phyloP scores from a whole-genome alignment of 2,113 vertebrate genomes.

The Oreocharis arfaki region DNA sequence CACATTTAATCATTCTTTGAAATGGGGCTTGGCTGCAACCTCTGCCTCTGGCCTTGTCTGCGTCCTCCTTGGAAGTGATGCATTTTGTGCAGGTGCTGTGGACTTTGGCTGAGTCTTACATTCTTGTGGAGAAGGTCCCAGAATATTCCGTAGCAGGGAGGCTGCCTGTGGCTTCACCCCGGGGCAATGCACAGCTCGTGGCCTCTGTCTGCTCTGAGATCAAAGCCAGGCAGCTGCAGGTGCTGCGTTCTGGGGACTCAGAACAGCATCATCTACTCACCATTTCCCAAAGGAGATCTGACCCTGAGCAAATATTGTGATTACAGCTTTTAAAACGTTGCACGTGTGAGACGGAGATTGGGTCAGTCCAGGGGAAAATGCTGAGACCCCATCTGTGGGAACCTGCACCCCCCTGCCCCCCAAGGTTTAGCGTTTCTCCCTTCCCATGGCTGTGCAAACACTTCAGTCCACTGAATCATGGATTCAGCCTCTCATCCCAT shows the following conservation, averaged over 20 bases:
- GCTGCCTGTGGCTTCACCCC: not conserved
- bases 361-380: rapidly evolving
- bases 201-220: not conserved
- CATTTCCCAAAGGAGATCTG: not conserved
- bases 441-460: not conserved
- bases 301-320: not conserved
- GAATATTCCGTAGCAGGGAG: not conserved
- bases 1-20: not conserved
- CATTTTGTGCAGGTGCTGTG: not conserved
- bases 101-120: not conserved
- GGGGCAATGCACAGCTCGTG: not conserved
- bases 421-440: rapidly evolving
- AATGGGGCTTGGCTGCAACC: rapidly evolving
- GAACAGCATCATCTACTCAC: not conserved
- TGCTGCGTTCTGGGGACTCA: not conserved
- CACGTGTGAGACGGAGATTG: rapidly evolving
- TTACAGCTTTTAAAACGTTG: not conserved
- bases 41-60: not conserved
- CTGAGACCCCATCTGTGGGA: rapidly evolving
- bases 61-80: not conserved
- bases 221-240: not conserved
- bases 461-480: not conserved
- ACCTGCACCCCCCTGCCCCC: too few relatives aligned
- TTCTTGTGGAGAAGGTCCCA: not conserved
- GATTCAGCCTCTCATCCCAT: not conserved